Conservation (phyloP, 2,113 vertebrate genomes). For the Narcine bancroftii region DNA sequence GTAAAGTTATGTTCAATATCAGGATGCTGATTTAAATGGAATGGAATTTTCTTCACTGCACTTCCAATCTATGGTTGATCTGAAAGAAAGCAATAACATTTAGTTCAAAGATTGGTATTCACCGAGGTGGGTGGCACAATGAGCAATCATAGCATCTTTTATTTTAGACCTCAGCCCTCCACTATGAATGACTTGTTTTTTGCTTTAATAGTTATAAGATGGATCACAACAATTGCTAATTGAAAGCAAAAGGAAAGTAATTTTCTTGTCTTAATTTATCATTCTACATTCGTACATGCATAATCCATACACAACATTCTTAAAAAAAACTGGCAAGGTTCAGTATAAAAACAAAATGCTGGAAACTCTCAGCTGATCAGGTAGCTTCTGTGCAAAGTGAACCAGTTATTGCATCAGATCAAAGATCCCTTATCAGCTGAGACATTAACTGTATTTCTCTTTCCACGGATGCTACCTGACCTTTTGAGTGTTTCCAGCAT, state of each 20-base stretch:
- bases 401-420: too few relatives aligned
- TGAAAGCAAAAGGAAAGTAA: not conserved
- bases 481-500: too few relatives aligned
- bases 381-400: too few relatives aligned
- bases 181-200: not conserved
- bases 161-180: not conserved
- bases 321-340: too few relatives aligned
- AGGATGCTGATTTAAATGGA: slow-evolving; percentile 19
- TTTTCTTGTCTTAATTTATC: not conserved
- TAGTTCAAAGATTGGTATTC: not conserved
- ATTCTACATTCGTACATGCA: not conserved
- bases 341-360: too few relatives aligned
- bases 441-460: too few relatives aligned
- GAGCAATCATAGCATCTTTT: not conserved
- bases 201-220: not conserved
- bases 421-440: too few relatives aligned
- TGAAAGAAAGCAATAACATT: not conserved
- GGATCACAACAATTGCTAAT: not conserved
- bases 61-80: not conserved
- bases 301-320: not conserved
- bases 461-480: too few relatives aligned
- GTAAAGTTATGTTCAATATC: not conserved
- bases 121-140: not conserved
- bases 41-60: not conserved
- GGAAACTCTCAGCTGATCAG: too few relatives aligned